A percentile compares a stretch with the other conserved stretches of the same genome.
Evolutionary conservation across 2,797 vertebrate genomes (phyloP).

Genomic region (Apodemus agrarius): DNA sequence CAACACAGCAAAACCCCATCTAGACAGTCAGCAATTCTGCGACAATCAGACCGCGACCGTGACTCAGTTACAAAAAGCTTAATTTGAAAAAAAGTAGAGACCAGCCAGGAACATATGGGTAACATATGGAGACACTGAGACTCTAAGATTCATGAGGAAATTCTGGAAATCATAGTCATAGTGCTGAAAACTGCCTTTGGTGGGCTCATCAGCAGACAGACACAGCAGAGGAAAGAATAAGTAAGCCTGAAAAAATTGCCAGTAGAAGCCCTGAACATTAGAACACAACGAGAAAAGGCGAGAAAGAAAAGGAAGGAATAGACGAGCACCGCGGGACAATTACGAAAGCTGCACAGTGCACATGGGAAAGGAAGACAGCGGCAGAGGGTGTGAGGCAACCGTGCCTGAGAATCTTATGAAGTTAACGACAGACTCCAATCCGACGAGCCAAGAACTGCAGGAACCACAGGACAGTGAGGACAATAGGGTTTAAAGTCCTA

Average conservation of each 20-base stretch:
- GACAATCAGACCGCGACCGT: slow-evolving; percentile 1
- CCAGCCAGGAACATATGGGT: slow-evolving; percentile 15
- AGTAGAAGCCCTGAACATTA: neutral
- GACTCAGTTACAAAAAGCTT: neutral
- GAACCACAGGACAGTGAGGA: neutral
- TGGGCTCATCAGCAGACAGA: slow-evolving; percentile 5
- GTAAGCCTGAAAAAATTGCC: neutral
- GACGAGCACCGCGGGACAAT: neutral
- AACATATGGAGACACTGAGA: neutral
- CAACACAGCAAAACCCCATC: neutral
- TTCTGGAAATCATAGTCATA: slow-evolving; percentile 10
- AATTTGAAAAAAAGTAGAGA: neutral
- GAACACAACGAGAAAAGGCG: neutral
- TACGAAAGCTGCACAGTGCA: neutral
- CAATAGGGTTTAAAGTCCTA: neutral
- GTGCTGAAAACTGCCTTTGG: slow-evolving; percentile 13
- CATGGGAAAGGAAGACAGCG: neutral
- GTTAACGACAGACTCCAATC: slow-evolving; percentile 13
- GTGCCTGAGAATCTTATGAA: neutral
- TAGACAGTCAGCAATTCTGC: neutral
- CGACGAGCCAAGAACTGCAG: neutral
- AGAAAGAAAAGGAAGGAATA: neutral
- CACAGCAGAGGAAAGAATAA: neutral
- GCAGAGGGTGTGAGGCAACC: neutral
- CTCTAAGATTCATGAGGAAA: neutral